Conservation (phyloP, 2,113 vertebrate species). For the Etia nguti region DNA sequence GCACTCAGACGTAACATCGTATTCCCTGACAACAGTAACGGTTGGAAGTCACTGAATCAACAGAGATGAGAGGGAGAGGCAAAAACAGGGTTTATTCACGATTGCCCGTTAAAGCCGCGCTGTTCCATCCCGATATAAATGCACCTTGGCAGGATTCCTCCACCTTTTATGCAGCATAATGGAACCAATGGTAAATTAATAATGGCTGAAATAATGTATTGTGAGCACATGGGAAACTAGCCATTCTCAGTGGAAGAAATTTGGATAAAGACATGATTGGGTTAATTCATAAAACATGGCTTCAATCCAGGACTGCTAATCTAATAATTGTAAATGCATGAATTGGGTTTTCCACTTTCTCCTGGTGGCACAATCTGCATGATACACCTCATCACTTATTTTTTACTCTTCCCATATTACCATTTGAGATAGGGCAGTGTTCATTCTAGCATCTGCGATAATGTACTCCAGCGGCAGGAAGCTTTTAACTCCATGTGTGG, state of each 20-base stretch:
- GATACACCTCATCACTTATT: neutral
- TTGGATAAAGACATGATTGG: slow-evolving; percentile 9
- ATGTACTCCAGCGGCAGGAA: neutral
- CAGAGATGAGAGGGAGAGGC: neutral
- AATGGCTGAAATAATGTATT: neutral
- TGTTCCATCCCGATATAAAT: neutral
- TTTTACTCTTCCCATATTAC: neutral
- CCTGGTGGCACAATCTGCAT: neutral
- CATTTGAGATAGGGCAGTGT: neutral
- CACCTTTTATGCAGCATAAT: neutral
- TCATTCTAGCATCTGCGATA: neutral
- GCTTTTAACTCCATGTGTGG: neutral
- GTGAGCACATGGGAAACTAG: neutral
- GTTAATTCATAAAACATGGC: slow-evolving; percentile 31
- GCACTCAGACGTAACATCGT: neutral
- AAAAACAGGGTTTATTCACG: neutral
- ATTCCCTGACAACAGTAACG: neutral
- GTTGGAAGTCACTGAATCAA: neutral
- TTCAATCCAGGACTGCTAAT: slow-evolving; percentile 16
- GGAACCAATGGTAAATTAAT: slow-evolving; percentile 22
- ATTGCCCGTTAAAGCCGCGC: neutral
- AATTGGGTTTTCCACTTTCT: slow-evolving; percentile 5
- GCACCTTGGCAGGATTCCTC: slow-evolving; percentile 9
- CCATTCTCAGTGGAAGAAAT: neutral
- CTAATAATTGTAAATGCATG: slow-evolving; percentile 49